Base-by-base conservation (phyloP, 2,888 invertebrate genomes). In the Standfussiana lucernea region DNA sequence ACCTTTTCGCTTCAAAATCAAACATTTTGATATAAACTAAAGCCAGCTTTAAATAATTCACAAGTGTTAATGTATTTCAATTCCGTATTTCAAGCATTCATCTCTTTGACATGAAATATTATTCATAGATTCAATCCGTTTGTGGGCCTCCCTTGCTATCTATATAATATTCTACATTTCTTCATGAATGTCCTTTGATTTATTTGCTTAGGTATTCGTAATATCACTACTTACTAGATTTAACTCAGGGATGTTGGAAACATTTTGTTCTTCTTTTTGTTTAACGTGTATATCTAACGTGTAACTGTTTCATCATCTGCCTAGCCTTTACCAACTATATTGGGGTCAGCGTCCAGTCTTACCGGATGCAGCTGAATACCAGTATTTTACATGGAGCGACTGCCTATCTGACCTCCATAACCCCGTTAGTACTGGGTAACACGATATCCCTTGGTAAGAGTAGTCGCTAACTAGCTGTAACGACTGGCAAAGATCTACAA, bases 21-120 rank as follows among this genome's bases (percentile, higher is more conserved):
- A 45, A 53, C 40, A 69, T 65, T 80, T 62, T 75, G 66, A 82
- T 77, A 47, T 35, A 24, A n/a, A 56, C 40, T 67, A 35, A 66
- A 76, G 6, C 53, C 40, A 4, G 42, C 66, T 75, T 83, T 88
- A 75, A 86, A 88, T 86, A 74, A 88, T 88, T 84, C 79, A 83
- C 75, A 69, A 83, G 73, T 72, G 78, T 81, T 88, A 84, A 87
- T 87, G 79, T 72, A 88, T 85, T 86, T 86, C 78, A 73, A 79
- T 81, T 80, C 75, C 70, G 72, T 65, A 62, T 72, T 59, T 83
- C 18, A 64, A 65, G 67, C 71, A 86, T 87, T 70, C 79, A 72
- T 85, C 80, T 82, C 83, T 83, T 85, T 88, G 88, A 83, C 74
- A 65, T 79, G 59, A 73, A 88, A 84, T 84, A 83, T 82, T 87